Evolutionary conservation across 2,797 vertebrate genomes (phyloP), one percentile per base, ranked within the genome.

Genomic region (Morelia viridis): DNA sequence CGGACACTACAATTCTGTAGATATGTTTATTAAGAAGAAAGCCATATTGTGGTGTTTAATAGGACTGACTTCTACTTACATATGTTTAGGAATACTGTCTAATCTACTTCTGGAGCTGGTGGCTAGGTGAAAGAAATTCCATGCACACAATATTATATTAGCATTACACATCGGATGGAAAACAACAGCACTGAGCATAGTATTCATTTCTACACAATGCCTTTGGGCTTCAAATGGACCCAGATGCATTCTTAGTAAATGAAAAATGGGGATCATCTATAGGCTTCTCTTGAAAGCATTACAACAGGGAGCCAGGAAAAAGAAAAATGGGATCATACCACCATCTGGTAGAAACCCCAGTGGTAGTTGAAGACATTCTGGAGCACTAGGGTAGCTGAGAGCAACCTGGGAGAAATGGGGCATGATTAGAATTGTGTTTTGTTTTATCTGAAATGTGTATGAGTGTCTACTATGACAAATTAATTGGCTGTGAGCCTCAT

Each of bases 51-150:
- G 6, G 31, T 17, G 5, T 68, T 57, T 31, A 85, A 62, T 35
- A 4, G 46, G 11, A 53, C 22, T 85, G 64, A 53, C 28, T 31
- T n/a, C 28, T 28, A 13, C 10, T 53, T 84, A 56, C 22, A 57
- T n/a, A 24, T 84, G 24, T 53, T 53, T 31, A 62, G 58, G 10
- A 84, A n/a, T 84, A 15, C 46, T 85, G 1, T 31, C 41, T 62
- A 56, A 65, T 58, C 56, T 84, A 0, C 1, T 90, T 92, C 89
- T 87, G 1, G 89, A 92, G 93, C 91, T 53, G 0, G 5, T 46
- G 1, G 89, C 93, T 93, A 86, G 85, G 93, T 93, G 68, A 94
- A 94, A 71, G 12, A 91, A 68, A 68, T 46, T 68, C n/a, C 53
- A 83, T 85, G 28, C 22, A 41, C 57, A 41, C 41, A 80, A 46